A percentile compares a stretch with the other conserved stretches of the same genome.
phyloP scores from a whole-genome alignment of 2,888 invertebrate genomes.

The Morinoia aosen region DNA sequence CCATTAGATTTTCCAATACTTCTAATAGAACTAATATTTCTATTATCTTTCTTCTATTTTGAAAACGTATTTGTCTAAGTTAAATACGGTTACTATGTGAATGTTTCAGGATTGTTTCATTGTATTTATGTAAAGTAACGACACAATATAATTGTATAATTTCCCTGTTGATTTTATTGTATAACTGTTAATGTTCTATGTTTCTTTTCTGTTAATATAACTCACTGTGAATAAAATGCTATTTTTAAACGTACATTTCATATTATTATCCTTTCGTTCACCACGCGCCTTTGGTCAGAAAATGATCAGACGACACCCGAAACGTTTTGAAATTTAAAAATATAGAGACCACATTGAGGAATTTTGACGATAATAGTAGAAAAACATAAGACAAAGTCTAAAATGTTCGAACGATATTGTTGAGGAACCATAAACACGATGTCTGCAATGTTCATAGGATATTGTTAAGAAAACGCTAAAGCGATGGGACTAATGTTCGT shows the following conservation, averaged over 20 bases:
- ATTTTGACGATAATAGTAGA: too few relatives aligned
- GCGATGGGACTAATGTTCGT: too few relatives aligned
- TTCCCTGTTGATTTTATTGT: constrained; percentile 4
- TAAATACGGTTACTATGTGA: neutral
- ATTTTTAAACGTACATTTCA: neutral
- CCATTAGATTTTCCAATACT: too few relatives aligned
- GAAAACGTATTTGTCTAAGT: neutral
- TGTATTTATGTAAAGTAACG: constrained; percentile 23
- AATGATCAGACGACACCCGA: too few relatives aligned
- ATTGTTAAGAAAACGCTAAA: too few relatives aligned
- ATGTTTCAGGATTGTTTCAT: neutral
- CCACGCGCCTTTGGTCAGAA: too few relatives aligned
- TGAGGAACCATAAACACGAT: too few relatives aligned
- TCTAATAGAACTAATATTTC: neutral
- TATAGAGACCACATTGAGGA: too few relatives aligned
- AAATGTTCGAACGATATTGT: too few relatives aligned
- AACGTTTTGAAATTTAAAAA: too few relatives aligned
- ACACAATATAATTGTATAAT: constrained; percentile 7
- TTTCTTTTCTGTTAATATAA: constrained; percentile 28
- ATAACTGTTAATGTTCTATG: neutral
- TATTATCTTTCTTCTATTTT: neutral
- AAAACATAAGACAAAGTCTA: too few relatives aligned
- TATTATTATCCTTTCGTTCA: neutral
- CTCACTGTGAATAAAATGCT: constrained; percentile 8
- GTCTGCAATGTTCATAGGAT: too few relatives aligned